These are phyloP conservation scores for Amblyjoppa proteus DNA, from an alignment of 2,888 invertebrate genomes.

Conservation along the genomic window DNA sequence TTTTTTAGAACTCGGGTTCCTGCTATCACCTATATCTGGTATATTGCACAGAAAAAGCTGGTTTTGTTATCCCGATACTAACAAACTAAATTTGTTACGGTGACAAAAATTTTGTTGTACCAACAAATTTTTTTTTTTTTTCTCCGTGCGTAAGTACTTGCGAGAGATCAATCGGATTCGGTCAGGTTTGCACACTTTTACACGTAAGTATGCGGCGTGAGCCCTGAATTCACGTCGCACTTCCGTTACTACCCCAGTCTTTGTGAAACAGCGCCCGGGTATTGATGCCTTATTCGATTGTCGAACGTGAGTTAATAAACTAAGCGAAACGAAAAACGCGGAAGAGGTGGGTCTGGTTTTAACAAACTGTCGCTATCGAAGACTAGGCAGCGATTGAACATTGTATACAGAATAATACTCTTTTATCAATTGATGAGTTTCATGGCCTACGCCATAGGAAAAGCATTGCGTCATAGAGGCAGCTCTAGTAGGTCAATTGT, in stretches of 20 bases:
- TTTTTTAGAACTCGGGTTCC: not conserved
- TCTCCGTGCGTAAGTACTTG: not conserved
- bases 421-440: slow-evolving; percentile 1
- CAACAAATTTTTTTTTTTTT: not conserved
- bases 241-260: not conserved
- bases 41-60: no score
- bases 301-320: not conserved
- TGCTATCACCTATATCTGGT: no score
- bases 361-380: not conserved
- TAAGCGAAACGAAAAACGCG: not conserved
- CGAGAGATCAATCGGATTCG: not conserved
- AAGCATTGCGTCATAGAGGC: not conserved
- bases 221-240: not conserved
- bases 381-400: not conserved
- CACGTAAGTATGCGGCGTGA: no score
- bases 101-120: not conserved
- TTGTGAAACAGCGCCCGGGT: not conserved
- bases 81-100: not conserved
- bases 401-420: not conserved
- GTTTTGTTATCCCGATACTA: no score
- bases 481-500: not conserved
- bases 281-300: not conserved
- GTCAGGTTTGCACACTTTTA: not conserved
- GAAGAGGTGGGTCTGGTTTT: slow-evolving; percentile 9
- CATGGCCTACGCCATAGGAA: not conserved